Percentiles rank a stretch among this genome's conserved stretches.
Conservation (phyloP, 2,888 invertebrate species). For the Catocala fraxini region DNA sequence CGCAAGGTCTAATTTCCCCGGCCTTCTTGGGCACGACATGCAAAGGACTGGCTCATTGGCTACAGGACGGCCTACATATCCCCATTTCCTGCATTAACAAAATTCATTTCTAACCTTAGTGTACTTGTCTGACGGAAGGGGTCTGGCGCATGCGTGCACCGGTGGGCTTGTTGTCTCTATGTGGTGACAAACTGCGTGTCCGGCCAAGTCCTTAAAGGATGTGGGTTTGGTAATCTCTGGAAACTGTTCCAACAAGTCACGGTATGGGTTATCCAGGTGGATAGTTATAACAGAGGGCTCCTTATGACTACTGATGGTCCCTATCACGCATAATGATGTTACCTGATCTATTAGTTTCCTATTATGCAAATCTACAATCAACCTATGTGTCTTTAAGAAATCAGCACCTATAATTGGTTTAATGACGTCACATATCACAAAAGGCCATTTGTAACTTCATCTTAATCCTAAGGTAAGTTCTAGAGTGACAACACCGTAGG, state of each 20-base stretch:
- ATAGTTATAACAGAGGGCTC: not conserved
- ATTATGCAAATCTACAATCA: not conserved
- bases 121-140: not conserved
- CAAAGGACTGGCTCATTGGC: slow-evolving; percentile 7
- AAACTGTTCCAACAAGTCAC: not conserved
- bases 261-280: not conserved
- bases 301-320: not conserved
- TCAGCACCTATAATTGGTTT: slow-evolving; percentile 4
- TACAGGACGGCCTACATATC: not conserved
- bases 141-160: not conserved
- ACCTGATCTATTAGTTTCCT: not conserved
- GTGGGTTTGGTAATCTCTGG: not conserved
- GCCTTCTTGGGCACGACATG: slow-evolving; percentile 8
- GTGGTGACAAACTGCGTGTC: not conserved
- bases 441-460: not conserved
- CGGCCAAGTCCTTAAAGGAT: not conserved
- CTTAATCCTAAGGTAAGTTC: slow-evolving; percentile 3
- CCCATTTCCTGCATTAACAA: slow-evolving; percentile 5
- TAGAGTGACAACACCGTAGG: not conserved
- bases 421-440: slow-evolving; percentile 2
- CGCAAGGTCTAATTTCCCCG: not conserved
- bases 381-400: slow-evolving; percentile 5
- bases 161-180: slow-evolving; percentile 3
- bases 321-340: not conserved
- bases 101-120: slow-evolving; percentile 5